These are phyloP conservation scores for Galerucella nymphaeae DNA, from an alignment of 2,888 invertebrate genomes.

Conservation along the genomic window DNA sequence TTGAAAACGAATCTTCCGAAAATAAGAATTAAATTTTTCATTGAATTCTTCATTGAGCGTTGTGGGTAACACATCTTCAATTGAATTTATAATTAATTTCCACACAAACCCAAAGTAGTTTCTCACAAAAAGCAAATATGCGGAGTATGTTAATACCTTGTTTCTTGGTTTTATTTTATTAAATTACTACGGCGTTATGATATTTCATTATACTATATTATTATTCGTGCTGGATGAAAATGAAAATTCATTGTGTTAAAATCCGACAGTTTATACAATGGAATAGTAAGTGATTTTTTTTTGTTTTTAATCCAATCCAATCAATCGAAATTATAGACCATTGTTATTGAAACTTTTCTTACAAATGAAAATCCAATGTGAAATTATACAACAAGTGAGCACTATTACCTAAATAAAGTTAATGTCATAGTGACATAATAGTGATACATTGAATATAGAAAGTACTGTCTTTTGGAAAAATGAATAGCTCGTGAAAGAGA, in stretches of 20 bases:
- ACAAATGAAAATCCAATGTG: no score
- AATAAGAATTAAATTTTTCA: no score
- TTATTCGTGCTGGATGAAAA: slow-evolving; percentile 21
- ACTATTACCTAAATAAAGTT: no score
- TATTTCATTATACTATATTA: slow-evolving; percentile 11
- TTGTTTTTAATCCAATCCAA: neutral
- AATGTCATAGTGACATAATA: no score
- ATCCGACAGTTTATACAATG: neutral
- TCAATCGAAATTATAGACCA: no score
- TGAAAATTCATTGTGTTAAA: slow-evolving; percentile 8
- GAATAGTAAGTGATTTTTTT: neutral
- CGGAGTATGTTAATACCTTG: slow-evolving; percentile 15
- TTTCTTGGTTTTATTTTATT: slow-evolving; percentile 18
- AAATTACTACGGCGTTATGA: slow-evolving; percentile 17
- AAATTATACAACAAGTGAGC: no score
- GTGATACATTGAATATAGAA: no score
- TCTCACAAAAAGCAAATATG: slow-evolving; percentile 6
- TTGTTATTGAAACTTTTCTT: no score
- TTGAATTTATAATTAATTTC: neutral
- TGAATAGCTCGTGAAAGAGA: no score
- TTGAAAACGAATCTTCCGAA: no score
- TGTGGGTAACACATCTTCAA: neutral
- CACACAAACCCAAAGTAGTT: neutral
- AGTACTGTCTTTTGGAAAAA: no score
- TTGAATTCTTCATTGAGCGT: neutral